Conservation (phyloP, 2,797 vertebrate genomes). For the Dicrostonyx torquatus region DNA sequence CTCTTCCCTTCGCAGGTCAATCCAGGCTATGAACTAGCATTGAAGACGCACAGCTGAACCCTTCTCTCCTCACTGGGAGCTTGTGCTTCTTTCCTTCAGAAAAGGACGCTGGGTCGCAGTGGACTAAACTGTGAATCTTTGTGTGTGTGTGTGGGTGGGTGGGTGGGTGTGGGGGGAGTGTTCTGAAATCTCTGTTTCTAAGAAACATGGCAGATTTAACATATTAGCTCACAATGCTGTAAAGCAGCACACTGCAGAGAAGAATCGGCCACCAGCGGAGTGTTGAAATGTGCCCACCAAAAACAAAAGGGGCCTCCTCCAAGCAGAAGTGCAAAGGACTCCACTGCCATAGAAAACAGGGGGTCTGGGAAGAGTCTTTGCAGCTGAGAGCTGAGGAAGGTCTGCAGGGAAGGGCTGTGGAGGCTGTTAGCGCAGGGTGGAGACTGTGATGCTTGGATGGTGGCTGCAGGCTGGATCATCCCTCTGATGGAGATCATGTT, state of each 20-base stretch:
- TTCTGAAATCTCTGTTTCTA: slow-evolving; percentile 43
- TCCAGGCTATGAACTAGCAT: background rate
- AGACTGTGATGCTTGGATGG: slow-evolving; percentile 59
- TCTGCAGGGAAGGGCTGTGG: slow-evolving; percentile 16
- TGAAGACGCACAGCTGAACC: background rate
- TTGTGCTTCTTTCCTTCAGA: background rate
- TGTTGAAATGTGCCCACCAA: slow-evolving; percentile 55
- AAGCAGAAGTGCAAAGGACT: background rate
- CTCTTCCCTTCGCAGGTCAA: background rate
- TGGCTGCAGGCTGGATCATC: background rate
- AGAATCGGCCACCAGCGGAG: background rate
- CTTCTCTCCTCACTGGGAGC: background rate
- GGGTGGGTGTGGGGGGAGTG: no score
- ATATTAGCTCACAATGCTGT: background rate
- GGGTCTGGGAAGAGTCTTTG: background rate
- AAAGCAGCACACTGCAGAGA: background rate
- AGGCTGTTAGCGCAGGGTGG: slow-evolving; percentile 11
- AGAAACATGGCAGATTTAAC: slow-evolving; percentile 42
- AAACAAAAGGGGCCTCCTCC: slow-evolving; percentile 55
- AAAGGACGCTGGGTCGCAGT: background rate
- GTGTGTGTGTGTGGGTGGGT: no score
- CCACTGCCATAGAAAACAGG: background rate
- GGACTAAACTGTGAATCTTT: slow-evolving; percentile 18
- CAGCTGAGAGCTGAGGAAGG: background rate
- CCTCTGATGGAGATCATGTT: slow-evolving; percentile 42